phyloP scores from a whole-genome alignment of 2,113 vertebrate species.

The Micronisus gabar region DNA sequence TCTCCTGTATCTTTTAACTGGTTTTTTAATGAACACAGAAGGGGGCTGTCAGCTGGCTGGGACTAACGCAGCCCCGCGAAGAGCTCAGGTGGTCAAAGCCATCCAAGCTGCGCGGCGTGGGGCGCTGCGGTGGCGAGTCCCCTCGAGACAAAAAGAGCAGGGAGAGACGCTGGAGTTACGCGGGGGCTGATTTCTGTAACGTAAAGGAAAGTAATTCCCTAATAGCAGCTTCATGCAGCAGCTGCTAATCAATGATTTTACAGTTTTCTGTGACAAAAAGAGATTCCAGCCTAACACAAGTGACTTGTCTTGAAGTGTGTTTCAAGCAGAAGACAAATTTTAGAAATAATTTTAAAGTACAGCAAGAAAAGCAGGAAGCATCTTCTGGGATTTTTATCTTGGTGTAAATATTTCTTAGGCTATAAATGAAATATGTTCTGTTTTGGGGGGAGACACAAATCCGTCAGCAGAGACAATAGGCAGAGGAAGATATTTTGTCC shows the following conservation, averaged over 20 bases:
- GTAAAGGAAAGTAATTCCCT: neutral
- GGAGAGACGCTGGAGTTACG: neutral
- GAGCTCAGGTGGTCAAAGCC: neutral
- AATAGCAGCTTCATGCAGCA: neutral
- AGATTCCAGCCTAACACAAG: neutral
- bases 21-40: neutral
- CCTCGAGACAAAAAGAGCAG: neutral
- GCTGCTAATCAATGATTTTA: neutral
- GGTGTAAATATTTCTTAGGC: constrained; percentile 20
- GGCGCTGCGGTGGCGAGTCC: neutral
- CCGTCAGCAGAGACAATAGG: constrained; percentile 30
- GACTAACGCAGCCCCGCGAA: neutral
- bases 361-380: neutral
- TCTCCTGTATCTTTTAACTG: neutral
- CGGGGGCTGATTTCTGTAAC: neutral
- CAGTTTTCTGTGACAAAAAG: neutral
- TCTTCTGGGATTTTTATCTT: constrained; percentile 37
- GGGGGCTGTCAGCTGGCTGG: neutral
- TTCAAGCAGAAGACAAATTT: neutral
- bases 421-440: constrained; percentile 27
- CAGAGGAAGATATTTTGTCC: constrained; percentile 35
- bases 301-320: neutral
- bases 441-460: constrained; percentile 4
- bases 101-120: neutral
- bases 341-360: neutral